Evolutionary conservation across 2,797 vertebrate species (phyloP).

Genomic region (Syngnathus acus): DNA sequence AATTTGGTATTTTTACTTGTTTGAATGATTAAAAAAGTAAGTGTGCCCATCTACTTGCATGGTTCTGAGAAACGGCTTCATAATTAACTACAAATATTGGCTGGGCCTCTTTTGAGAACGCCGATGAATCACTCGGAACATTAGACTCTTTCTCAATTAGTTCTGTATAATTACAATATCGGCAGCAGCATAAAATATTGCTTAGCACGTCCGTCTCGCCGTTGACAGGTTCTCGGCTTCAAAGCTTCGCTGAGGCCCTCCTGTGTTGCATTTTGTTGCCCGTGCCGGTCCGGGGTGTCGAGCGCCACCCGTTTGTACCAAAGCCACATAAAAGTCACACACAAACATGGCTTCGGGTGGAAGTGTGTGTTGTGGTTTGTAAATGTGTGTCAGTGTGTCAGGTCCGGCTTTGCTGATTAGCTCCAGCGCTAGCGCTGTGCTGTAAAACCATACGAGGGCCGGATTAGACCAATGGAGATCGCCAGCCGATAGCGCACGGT

Average conservation of each 20-base stretch:
- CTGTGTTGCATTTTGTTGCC: background rate
- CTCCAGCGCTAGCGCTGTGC: conserved; percentile 15
- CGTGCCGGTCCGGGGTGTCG: no score
- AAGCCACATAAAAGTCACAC: background rate
- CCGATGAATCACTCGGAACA: background rate
- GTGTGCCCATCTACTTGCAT: background rate
- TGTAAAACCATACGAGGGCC: conserved; percentile 43
- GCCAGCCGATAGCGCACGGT: conserved; percentile 19
- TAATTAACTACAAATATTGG: background rate
- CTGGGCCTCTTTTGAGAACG: background rate
- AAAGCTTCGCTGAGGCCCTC: background rate
- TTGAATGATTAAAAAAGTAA: background rate
- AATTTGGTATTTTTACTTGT: no score
- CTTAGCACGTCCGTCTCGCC: background rate
- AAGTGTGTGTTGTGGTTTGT: background rate
- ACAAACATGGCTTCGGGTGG: no score
- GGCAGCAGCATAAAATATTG: background rate
- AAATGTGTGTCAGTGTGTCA: conserved; percentile 54
- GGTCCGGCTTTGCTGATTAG: conserved; percentile 33
- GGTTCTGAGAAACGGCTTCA: background rate
- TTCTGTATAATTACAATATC: background rate
- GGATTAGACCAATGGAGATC: conserved; percentile 56
- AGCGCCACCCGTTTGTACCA: background rate
- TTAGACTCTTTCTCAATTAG: background rate
- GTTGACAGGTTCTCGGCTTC: background rate